Evolutionary conservation across 2,888 invertebrate species (phyloP), one percentile per base, ranked within the genome.

Genomic region (Ectemnius cavifrons): DNA sequence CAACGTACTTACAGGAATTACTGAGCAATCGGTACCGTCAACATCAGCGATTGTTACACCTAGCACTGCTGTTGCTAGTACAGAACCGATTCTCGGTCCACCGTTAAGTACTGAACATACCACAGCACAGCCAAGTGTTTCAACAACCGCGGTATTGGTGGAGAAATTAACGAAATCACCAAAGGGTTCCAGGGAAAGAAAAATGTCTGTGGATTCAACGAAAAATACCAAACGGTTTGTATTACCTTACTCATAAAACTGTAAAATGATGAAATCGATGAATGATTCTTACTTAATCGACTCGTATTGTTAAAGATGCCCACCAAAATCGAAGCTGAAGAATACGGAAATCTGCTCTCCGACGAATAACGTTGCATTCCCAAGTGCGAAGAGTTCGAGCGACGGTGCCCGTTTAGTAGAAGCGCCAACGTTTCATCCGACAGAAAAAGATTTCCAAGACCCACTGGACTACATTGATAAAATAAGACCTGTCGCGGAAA

Each of bases 391-490:
- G 28, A 77, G 77, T 57, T 80, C 78, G 60, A 83, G 85, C 46
- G 85, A 87, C 13, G 87, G 89, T 45, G 92, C 93, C 0, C 92
- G 93, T 81, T 91, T 95, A 79, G 93, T 94, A 0, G 95, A 96
- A 77, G 97, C 96, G 0, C 97, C 96, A 0, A 93, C 94, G 0
- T 98, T 96, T 89, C 93, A 94, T 86, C 97, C 97, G 0, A 94
- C 95, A 0, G 95, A 95, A 75, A 95, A 95, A 82, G 97, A 98
- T 86, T 97, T 98, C 87, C 89, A 86, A 76, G 97, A 98, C 92
- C 98, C 98, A 0, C 91, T 98, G 4, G 94, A 94, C 74, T 98
- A 96, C 85, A 96, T 97, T 71, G 95, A 96, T 75, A 94, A 95
- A 73, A 96, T 98, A 46, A 93, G 95, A 64, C 93, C 94, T 0